These are phyloP conservation scores for Philhelius pedissequus DNA, from an alignment of 2,888 invertebrate genomes.

Conservation along the genomic window DNA sequence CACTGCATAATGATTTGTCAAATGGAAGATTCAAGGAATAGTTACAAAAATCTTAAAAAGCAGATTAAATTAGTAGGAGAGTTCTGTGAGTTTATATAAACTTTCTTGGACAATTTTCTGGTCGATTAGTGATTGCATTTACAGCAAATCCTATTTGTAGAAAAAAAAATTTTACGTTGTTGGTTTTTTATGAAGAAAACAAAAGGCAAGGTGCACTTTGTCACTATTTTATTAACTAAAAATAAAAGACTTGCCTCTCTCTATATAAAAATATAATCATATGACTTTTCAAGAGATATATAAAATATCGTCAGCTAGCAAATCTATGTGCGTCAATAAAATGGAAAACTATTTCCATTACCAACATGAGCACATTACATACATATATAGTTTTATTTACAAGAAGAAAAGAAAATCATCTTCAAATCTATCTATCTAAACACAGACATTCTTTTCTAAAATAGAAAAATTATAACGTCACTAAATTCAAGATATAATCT, in stretches of 20 bases:
- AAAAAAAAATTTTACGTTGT: no score
- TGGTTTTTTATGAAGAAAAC: no score
- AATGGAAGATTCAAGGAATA: no score
- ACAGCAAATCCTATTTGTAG: no score
- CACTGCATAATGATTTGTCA: no score
- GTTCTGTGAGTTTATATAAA: no score
- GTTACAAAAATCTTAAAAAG: no score
- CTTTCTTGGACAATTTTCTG: no score
- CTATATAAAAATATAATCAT: neutral
- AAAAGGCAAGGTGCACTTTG: neutral
- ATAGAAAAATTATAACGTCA: constrained; percentile 11
- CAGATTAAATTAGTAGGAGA: no score
- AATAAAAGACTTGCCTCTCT: constrained; percentile 1
- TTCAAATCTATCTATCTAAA: neutral
- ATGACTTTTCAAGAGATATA: neutral
- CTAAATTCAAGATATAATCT: neutral
- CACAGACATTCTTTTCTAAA: constrained; percentile 14
- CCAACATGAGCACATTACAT: neutral
- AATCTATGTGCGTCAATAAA: neutral
- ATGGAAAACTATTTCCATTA: constrained; percentile 5
- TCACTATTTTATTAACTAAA: neutral
- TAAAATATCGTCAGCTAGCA: neutral
- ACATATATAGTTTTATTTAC: neutral
- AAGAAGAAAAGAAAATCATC: neutral
- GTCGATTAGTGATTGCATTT: no score